Conservation (phyloP, 2,797 vertebrate species). For the Allobates femoralis region DNA sequence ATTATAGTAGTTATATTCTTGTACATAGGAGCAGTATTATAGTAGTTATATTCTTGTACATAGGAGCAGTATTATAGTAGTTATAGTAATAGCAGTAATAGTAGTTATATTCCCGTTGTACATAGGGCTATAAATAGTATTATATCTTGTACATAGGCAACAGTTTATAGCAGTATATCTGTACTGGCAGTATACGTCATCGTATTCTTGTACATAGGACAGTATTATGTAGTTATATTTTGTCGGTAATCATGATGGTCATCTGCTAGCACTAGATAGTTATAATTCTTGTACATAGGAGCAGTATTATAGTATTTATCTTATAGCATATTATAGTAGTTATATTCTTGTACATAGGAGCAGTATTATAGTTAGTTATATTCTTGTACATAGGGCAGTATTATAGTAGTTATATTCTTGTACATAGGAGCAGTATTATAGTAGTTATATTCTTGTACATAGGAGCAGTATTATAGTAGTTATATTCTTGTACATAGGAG, state of each 20-base stretch:
- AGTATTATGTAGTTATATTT: no score
- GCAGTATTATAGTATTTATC: slow-evolving; percentile 5
- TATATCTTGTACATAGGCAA: background rate
- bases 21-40: background rate
- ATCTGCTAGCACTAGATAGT: no score
- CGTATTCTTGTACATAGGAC: no score
- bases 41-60: no score
- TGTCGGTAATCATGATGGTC: no score
- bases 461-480: background rate
- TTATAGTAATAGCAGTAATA: background rate
- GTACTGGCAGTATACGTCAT: no score
- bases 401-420: background rate
- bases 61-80: background rate
- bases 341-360: background rate
- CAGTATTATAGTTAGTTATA: slow-evolving; percentile 7
- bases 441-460: slow-evolving; percentile 6
- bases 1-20: slow-evolving; percentile 5
- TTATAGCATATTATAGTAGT: background rate
- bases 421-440: background rate
- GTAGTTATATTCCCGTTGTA: background rate
- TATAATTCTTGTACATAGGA: no score
- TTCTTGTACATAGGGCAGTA: background rate
- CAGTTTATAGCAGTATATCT: background rate
- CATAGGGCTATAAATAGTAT: background rate
- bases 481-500: no score